Base-by-base conservation (phyloP, 2,888 invertebrate species). In the Ophion ventricosus region DNA sequence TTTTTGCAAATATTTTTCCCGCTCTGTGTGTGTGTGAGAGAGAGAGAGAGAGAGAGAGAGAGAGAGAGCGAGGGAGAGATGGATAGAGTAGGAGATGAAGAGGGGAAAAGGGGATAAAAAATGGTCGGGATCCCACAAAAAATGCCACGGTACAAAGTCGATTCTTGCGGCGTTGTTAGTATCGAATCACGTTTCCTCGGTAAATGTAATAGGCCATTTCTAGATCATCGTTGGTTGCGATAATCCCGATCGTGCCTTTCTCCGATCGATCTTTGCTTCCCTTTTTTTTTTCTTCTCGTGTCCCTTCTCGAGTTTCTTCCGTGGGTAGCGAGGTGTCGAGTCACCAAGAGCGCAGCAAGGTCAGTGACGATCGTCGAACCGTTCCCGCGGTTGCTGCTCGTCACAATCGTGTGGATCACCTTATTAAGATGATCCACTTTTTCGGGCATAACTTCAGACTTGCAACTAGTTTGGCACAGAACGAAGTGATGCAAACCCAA, bases 311-410 rank as follows among this genome's bases (percentile, higher is more conserved):
- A 67, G 26, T 72, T 78, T 76, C 67, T 49, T 64, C 75, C 23
- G 40, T 4, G 29, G 66, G 78, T 74, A 66, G 72, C 56, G 76
- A 72, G 80, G 43, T 43, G 80, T 84, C 77, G 79, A 78, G 85
- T 83, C 78, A 57, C 72, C 43, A 43, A 43, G 76, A 75, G 85
- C 63, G 81, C 85, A 85, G 81, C 85, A 85, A 81, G 81, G 81
- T 85, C 80, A 85, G 78, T 76, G 76, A 84, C 77, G 80, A 84
- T 80, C 80, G 64, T 84, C 84, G 84, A 84, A 84, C 84, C 69
- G 78, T 77, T 63, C 26, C 66, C 59, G 63, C 57, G 40, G 63
- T 70, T 77, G 43, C 73, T 59, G 72, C 54, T 82, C 43, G 66
- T 3, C 43, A 1, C 43, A 1, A 43, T 43, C 43, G 43, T 10